Conservation (phyloP, 2,888 invertebrate genomes). For the Aporophyla lueneburgensis region DNA sequence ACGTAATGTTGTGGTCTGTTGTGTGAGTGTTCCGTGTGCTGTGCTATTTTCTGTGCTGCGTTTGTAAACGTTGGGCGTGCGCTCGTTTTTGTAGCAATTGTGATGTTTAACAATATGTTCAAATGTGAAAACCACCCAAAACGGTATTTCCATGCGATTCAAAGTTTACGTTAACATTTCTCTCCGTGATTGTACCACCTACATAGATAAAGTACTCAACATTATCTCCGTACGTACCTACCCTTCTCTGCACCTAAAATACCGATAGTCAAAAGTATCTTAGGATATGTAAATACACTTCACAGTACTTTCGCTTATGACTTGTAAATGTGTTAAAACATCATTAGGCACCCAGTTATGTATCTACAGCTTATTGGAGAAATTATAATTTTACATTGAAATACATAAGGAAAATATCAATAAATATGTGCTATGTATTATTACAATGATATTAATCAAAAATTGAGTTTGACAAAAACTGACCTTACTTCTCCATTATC, state of each 20-base stretch:
- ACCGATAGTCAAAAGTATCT: background rate
- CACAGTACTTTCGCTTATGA: background rate
- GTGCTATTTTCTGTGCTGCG: constrained; percentile 60
- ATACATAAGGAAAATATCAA: too few relatives aligned
- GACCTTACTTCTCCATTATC: background rate
- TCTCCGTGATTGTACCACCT: background rate
- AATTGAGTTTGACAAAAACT: background rate
- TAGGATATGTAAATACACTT: background rate
- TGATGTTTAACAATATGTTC: constrained; percentile 24
- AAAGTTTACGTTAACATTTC: background rate
- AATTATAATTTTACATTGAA: too few relatives aligned
- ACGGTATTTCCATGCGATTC: background rate
- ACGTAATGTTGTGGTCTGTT: constrained; percentile 85
- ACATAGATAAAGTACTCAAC: background rate
- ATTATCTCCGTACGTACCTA: background rate
- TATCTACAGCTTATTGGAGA: background rate
- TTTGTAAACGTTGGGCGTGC: constrained; percentile 34
- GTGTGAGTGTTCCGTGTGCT: constrained; percentile 65
- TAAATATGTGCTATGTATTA: too few relatives aligned
- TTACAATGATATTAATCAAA: background rate
- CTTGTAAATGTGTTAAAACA: constrained; percentile 3
- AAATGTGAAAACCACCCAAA: constrained; percentile 7
- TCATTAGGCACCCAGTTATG: background rate
- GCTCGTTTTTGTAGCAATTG: constrained; percentile 28
- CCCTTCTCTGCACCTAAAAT: background rate